phyloP scores from a whole-genome alignment of 2,113 vertebrate species.

The Emydocephalus ijimae region DNA sequence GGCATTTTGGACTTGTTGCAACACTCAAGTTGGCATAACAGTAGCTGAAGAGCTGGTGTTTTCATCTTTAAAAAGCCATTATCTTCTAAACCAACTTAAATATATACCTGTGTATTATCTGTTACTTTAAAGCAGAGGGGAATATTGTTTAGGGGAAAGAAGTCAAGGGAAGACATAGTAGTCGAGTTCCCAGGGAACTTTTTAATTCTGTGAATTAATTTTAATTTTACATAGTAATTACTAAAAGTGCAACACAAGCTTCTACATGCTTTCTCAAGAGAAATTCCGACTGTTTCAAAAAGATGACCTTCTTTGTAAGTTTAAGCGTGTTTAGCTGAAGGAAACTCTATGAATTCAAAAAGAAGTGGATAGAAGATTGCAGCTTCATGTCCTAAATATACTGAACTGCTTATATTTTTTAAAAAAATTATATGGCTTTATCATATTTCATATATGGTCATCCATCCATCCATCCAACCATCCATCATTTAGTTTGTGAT shows the following conservation, averaged over 20 bases:
- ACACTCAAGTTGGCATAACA: slow-evolving; percentile 27
- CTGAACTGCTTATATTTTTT: not conserved
- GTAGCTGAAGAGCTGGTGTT: slow-evolving; percentile 24
- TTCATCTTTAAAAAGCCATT: slow-evolving; percentile 41
- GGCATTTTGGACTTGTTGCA: slow-evolving; percentile 25
- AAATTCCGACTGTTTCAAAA: not conserved
- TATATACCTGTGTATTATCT: slow-evolving; percentile 7
- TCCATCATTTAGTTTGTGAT: not conserved
- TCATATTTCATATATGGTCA: not conserved
- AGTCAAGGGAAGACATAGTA: slow-evolving; percentile 40
- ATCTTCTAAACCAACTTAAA: slow-evolving; percentile 46
- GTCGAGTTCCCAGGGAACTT: slow-evolving; percentile 1
- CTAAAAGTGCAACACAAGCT: slow-evolving; percentile 3
- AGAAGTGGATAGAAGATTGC: not conserved
- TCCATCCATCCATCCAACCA: not conserved
- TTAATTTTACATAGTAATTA: slow-evolving; percentile 10
- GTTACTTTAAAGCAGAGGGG: slow-evolving; percentile 22
- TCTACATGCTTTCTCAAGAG: not conserved
- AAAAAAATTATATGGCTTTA: not conserved
- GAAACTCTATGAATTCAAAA: not conserved
- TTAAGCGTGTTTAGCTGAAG: not conserved
- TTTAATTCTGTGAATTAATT: slow-evolving; percentile 2
- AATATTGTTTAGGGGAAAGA: slow-evolving; percentile 26
- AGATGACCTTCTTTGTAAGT: not conserved
- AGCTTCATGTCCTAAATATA: not conserved